Conservation (phyloP, 1,140 invertebrate species). For the Druon quercuslanigerum region DNA sequence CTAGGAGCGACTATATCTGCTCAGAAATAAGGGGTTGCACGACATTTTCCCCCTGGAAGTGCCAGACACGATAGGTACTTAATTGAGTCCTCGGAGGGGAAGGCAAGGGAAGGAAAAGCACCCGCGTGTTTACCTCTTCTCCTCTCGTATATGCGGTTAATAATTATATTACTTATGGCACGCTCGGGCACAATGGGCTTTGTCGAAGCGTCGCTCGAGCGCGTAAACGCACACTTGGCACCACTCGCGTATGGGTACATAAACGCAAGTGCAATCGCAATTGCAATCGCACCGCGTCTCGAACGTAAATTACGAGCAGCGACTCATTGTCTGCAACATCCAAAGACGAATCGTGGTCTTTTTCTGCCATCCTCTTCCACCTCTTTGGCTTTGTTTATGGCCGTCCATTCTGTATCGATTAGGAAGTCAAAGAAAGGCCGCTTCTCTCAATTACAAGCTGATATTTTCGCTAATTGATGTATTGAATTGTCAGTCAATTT, state of each 20-base stretch:
- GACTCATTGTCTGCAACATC: slow-evolving; percentile 49
- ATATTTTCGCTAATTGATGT: not conserved
- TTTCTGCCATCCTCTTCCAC: slow-evolving; percentile 34
- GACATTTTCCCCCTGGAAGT: not conserved
- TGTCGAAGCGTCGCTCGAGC: slow-evolving; percentile 56
- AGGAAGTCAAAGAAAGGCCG: not conserved
- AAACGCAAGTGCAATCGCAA: slow-evolving; percentile 28
- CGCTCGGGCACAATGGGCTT: slow-evolving; percentile 62
- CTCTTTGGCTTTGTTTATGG: slow-evolving; percentile 16
- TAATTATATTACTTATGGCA: slow-evolving; percentile 66
- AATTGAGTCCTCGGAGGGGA: slow-evolving; percentile 63
- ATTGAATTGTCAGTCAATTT: slow-evolving; percentile 36
- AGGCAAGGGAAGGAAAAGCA: slow-evolving; percentile 54
- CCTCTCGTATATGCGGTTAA: slow-evolving; percentile 57
- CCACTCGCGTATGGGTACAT: slow-evolving; percentile 45
- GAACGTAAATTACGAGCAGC: slow-evolving; percentile 50
- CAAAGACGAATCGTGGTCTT: not conserved
- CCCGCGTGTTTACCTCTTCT: slow-evolving; percentile 54
- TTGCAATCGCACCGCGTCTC: slow-evolving; percentile 45
- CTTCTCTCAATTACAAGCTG: not conserved
- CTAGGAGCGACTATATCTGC: not conserved
- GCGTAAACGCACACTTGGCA: slow-evolving; percentile 50
- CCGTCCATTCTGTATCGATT: not conserved
- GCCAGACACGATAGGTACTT: slow-evolving; percentile 51
- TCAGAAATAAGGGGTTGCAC: not conserved